A percentile compares a stretch with the other conserved stretches of the same genome.
phyloP scores from a whole-genome alignment of 2,113 vertebrate genomes.

The Aptenodytes forsteri region DNA sequence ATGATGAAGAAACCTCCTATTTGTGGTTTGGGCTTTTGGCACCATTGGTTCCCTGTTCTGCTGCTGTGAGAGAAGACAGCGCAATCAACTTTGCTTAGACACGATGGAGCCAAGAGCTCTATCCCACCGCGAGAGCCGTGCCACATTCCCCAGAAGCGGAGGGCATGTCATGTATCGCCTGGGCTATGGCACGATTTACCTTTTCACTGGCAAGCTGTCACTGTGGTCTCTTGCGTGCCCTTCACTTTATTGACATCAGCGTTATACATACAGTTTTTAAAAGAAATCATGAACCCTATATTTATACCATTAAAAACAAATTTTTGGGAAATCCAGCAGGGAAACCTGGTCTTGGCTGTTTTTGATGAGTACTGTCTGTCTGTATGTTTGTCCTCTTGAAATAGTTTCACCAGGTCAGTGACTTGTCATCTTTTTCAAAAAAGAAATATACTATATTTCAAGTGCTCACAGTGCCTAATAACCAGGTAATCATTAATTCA shows the following conservation, averaged over 20 bases:
- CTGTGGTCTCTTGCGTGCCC: not conserved
- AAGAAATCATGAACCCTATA: accelerated
- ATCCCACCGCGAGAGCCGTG: accelerated
- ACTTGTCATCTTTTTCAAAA: not conserved
- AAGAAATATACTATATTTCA: not conserved
- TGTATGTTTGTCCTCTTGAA: not conserved
- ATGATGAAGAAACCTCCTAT: not conserved
- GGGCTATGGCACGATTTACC: accelerated
- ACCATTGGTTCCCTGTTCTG: accelerated
- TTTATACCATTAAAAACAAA: not conserved
- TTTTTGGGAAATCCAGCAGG: not conserved
- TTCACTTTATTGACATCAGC: not conserved
- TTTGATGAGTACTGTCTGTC: not conserved
- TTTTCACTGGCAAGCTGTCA: accelerated
- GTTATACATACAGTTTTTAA: accelerated
- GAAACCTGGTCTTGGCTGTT: not conserved
- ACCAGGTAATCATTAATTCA: not conserved
- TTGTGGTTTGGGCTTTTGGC: not conserved
- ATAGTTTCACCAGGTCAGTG: not conserved
- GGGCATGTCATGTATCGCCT: accelerated
- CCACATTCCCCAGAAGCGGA: accelerated
- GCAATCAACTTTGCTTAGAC: not conserved
- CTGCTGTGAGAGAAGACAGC: not conserved
- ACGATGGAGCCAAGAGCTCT: not conserved
- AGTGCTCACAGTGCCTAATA: not conserved